Conservation (phyloP, 2,797 vertebrate species). For the Pitangus sulphuratus region DNA sequence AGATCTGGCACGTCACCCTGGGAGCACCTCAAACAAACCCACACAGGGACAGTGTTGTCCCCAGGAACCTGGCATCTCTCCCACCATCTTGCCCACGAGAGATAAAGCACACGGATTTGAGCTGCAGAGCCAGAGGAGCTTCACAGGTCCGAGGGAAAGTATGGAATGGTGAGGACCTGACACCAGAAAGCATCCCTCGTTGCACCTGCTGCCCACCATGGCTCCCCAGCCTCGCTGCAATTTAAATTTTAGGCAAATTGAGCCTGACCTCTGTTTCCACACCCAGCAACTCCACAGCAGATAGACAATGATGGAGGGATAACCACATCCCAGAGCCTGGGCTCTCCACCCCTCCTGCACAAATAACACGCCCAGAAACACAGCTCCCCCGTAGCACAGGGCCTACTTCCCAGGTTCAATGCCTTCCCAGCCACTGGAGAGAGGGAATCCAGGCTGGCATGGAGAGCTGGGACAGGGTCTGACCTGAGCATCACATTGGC, state of each 20-base stretch:
- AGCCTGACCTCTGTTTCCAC: not conserved
- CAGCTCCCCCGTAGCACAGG: not conserved
- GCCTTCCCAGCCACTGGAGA: rapidly evolving
- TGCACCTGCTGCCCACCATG: not conserved
- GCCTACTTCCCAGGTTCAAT: not conserved
- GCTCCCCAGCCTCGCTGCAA: not conserved
- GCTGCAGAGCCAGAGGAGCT: not conserved
- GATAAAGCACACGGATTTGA: not conserved
- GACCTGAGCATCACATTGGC: rapidly evolving
- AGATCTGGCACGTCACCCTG: not conserved
- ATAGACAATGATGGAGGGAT: not conserved
- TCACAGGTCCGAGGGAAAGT: not conserved
- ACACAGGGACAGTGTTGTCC: not conserved
- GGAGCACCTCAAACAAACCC: not conserved
- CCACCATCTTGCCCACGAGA: not conserved
- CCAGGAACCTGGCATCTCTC: not conserved
- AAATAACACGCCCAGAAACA: not conserved
- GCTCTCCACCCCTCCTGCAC: constrained; percentile 23
- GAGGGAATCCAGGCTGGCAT: not conserved
- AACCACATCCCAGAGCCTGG: not conserved
- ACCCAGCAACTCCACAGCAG: not conserved
- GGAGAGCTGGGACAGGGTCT: not conserved
- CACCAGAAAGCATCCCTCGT: not conserved
- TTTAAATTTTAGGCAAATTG: not conserved
- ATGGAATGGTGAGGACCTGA: rapidly evolving